Conservation (phyloP, 2,888 invertebrate species). For the Epinotia demarniana region DNA sequence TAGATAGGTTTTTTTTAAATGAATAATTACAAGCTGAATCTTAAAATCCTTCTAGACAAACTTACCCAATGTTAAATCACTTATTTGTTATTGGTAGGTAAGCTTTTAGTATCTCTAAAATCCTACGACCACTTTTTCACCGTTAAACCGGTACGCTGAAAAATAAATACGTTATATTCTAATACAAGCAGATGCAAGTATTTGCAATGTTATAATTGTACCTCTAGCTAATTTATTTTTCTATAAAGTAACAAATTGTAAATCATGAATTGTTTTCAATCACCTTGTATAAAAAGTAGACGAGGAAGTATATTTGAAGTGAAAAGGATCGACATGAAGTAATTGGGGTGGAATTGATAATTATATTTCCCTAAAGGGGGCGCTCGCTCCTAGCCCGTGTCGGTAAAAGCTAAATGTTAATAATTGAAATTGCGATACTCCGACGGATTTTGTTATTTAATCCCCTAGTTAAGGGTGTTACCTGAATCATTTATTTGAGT, state of each 20-base stretch:
- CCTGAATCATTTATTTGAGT: slow-evolving; percentile 38
- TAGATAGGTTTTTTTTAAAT: not conserved
- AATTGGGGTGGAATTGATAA: slow-evolving; percentile 64
- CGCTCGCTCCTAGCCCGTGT: slow-evolving; percentile 54
- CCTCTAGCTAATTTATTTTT: too few relatives aligned
- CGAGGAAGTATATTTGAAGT: slow-evolving; percentile 51
- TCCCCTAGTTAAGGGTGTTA: slow-evolving; percentile 56
- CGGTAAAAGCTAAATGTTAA: slow-evolving; percentile 60
- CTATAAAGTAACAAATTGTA: not conserved
- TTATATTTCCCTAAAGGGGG: slow-evolving; percentile 61
- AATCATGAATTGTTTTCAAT: not conserved
- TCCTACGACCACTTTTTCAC: not conserved
- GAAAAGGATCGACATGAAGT: slow-evolving; percentile 56
- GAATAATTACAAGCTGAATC: not conserved
- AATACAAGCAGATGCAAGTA: too few relatives aligned
- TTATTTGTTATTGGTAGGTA: not conserved
- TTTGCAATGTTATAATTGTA: too few relatives aligned
- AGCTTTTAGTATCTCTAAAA: not conserved
- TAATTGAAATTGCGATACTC: slow-evolving; percentile 59
- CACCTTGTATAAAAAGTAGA: slow-evolving; percentile 31
- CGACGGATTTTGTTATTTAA: slow-evolving; percentile 62
- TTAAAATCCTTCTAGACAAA: not conserved
- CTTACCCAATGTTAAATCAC: not conserved
- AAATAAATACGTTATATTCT: too few relatives aligned
- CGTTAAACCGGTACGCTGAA: too few relatives aligned